phyloP scores from a whole-genome alignment of 2,797 vertebrate genomes.

The Manis pentadactyla region DNA sequence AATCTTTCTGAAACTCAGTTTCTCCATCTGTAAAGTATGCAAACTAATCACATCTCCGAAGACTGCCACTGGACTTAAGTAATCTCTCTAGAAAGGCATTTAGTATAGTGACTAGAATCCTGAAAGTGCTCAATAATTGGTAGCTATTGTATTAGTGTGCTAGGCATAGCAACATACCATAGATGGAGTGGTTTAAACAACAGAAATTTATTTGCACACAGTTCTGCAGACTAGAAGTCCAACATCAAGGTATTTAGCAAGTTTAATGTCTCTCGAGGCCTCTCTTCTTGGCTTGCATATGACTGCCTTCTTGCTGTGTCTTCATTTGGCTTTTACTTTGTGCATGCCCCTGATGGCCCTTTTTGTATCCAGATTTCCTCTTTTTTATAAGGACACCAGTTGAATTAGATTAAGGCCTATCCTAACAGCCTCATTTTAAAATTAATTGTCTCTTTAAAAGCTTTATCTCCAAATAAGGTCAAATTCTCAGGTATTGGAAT shows the following conservation, averaged over 20 bases:
- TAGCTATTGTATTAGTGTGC: background rate
- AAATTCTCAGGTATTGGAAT: background rate
- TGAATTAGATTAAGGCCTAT: background rate
- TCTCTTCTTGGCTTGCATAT: background rate
- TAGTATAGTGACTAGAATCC: background rate
- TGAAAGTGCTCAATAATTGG: background rate
- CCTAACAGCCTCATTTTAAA: background rate
- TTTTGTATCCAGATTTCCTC: background rate
- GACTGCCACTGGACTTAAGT: background rate
- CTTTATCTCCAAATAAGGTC: background rate
- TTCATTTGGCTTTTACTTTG: background rate
- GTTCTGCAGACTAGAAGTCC: background rate
- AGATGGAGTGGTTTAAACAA: background rate
- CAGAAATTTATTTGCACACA: background rate
- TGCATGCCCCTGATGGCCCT: fast-evolving
- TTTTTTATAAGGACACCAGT: background rate
- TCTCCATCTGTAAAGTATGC: background rate
- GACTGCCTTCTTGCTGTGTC: background rate
- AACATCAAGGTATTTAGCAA: background rate
- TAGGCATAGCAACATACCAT: background rate
- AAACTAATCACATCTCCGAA: background rate
- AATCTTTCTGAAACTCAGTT: background rate
- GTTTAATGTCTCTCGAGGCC: background rate
- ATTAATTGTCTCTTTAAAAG: background rate
- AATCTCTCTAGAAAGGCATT: background rate